phyloP scores from a whole-genome alignment of 1,140 invertebrate genomes.

The Aphelenchoides fujianensis region DNA sequence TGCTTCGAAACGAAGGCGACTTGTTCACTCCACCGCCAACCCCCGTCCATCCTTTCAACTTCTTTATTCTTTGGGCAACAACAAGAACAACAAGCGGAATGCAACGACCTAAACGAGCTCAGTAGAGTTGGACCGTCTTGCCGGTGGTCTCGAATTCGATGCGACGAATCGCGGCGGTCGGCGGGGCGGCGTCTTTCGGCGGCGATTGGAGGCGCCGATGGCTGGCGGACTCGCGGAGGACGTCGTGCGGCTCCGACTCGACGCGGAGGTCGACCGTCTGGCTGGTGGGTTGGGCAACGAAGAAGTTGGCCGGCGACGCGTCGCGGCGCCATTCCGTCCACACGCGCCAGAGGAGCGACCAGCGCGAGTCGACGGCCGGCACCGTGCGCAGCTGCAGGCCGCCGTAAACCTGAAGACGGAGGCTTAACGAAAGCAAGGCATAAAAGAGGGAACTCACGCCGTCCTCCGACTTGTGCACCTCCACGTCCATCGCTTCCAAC shows the following conservation, averaged over 20 bases:
- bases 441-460: not conserved
- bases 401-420: not conserved
- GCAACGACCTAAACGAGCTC: too few relatives aligned
- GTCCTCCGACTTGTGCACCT: not conserved
- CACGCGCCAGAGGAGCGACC: not conserved
- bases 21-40: too few relatives aligned
- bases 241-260: not conserved
- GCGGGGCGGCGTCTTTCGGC: not conserved
- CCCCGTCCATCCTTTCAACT: too few relatives aligned
- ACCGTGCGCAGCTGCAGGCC: not conserved
- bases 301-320: not conserved
- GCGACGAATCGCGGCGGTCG: not conserved
- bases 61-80: too few relatives aligned
- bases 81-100: too few relatives aligned
- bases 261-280: slow-evolving; percentile 2
- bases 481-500: slow-evolving; percentile 4
- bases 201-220: not conserved
- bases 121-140: too few relatives aligned
- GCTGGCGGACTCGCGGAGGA: not conserved
- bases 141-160: not conserved
- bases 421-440: not conserved
- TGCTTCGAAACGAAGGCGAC: too few relatives aligned
- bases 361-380: not conserved
- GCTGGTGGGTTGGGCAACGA: not conserved
- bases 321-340: not conserved